These are phyloP conservation scores for Aporrectodea caliginosa DNA, from an alignment of 1,140 invertebrate genomes.

Conservation along the genomic window DNA sequence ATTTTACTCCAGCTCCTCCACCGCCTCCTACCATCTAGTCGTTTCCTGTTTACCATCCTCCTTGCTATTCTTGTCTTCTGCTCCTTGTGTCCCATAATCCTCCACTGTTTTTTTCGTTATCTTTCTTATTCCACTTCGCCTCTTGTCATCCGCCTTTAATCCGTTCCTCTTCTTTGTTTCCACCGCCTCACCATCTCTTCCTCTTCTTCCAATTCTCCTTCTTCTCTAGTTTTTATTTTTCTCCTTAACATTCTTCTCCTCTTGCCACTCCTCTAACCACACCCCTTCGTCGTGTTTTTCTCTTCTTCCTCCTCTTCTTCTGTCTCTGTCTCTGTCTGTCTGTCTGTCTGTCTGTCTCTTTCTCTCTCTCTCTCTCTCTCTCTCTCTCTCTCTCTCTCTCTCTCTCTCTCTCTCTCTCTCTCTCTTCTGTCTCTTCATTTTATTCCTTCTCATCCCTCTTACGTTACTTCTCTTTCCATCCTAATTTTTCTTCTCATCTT, in stretches of 20 bases:
- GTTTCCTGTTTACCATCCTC: no score
- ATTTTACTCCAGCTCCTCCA: no score
- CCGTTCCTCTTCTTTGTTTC: not conserved
- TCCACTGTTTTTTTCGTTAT: no score
- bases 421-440: not conserved
- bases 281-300: not conserved
- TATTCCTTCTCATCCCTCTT: not conserved
- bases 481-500: not conserved
- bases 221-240: not conserved
- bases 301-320: not conserved
- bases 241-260: not conserved
- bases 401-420: not conserved
- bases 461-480: constrained; percentile 1
- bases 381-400: not conserved
- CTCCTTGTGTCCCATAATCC: no score
- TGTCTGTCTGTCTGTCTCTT: not conserved
- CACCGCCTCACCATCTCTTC: not conserved
- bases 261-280: not conserved
- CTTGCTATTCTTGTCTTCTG: no score
- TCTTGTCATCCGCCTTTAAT: no score
- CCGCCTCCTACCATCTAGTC: no score
- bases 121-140: no score
- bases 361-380: not conserved
- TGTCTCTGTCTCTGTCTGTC: not conserved
- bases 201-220: not conserved